These are phyloP conservation scores for Sycobia sp. DNA, from an alignment of 1,140 invertebrate genomes.

Conservation along the genomic window DNA sequence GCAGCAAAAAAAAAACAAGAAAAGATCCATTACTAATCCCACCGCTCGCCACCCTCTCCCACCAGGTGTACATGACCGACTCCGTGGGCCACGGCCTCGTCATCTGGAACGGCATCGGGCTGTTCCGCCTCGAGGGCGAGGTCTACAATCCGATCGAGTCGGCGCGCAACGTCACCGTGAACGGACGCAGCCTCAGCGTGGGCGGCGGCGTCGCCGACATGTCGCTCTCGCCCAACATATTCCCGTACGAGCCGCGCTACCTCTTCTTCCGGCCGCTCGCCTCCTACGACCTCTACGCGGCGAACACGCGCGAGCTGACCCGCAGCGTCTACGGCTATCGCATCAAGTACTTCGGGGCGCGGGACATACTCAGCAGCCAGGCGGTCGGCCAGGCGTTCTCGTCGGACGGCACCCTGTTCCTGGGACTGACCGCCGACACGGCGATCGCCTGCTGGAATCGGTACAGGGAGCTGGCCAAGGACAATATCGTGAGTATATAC, in stretches of 20 bases:
- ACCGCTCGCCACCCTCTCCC: too few relatives aligned
- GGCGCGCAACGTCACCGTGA: slow-evolving; percentile 14
- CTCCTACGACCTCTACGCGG: slow-evolving; percentile 70
- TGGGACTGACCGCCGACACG: slow-evolving; percentile 40
- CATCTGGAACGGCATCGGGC: slow-evolving; percentile 31
- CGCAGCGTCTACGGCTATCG: slow-evolving; percentile 26
- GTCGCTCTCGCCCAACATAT: slow-evolving; percentile 63
- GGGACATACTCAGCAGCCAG: slow-evolving; percentile 37
- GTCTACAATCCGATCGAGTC: slow-evolving; percentile 31
- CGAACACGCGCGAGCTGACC: slow-evolving; percentile 42
- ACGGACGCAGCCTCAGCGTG: neutral
- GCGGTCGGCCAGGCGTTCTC: slow-evolving; percentile 47
- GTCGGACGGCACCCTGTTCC: slow-evolving; percentile 47
- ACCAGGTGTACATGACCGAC: slow-evolving; percentile 32
- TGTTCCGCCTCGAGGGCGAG: slow-evolving; percentile 29
- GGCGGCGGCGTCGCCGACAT: slow-evolving; percentile 42
- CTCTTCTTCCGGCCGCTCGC: slow-evolving; percentile 75
- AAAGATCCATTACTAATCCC: too few relatives aligned
- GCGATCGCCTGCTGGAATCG: slow-evolving; percentile 51
- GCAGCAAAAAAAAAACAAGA: too few relatives aligned
- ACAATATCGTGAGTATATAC: slow-evolving; percentile 29
- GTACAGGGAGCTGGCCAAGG: slow-evolving; percentile 20
- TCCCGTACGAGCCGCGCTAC: slow-evolving; percentile 56
- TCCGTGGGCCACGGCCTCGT: slow-evolving; percentile 28
- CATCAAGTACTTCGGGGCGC: slow-evolving; percentile 21